Evolutionary conservation across 2,113 vertebrate species (phyloP).

Genomic region (Myiozetetes cayanensis): DNA sequence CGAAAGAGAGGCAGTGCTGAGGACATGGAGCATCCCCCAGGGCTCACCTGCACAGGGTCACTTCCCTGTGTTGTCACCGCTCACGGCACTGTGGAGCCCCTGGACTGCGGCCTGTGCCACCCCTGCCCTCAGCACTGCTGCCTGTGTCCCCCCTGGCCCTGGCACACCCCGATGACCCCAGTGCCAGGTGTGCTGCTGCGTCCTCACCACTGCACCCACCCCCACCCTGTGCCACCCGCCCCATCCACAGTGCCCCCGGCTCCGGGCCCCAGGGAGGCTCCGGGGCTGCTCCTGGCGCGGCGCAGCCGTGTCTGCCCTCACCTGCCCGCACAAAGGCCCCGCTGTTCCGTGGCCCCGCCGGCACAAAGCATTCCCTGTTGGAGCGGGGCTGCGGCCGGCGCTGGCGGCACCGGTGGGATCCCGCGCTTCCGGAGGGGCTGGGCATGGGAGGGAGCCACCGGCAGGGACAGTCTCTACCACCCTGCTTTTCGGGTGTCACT

Average conservation of each 20-base stretch:
- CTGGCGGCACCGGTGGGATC: not conserved
- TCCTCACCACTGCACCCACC: accelerated
- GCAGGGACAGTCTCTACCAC: accelerated
- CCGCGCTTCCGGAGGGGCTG: not conserved
- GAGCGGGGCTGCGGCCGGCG: not conserved
- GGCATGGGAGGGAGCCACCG: not conserved
- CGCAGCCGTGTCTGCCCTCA: not conserved
- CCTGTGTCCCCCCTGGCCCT: accelerated
- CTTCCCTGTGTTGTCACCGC: accelerated
- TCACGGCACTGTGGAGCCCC: accelerated
- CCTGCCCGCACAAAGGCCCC: constrained; percentile 1
- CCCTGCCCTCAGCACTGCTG: accelerated
- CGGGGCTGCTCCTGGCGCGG: not conserved
- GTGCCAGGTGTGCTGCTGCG: not conserved
- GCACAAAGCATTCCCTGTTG: constrained; percentile 43
- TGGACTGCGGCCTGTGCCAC: accelerated
- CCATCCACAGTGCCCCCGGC: not conserved
- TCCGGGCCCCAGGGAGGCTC: not conserved
- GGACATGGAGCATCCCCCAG: accelerated
- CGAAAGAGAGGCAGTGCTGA: accelerated
- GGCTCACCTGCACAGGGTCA: accelerated
- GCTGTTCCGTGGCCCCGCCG: not conserved
- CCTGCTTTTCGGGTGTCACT: not conserved
- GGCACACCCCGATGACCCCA: accelerated
- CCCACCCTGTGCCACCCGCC: accelerated